Percentiles rank a stretch among this genome's conserved stretches.
Evolutionary conservation across 2,888 invertebrate genomes (phyloP).

Genomic region (Cheiracanthium punctorium): DNA sequence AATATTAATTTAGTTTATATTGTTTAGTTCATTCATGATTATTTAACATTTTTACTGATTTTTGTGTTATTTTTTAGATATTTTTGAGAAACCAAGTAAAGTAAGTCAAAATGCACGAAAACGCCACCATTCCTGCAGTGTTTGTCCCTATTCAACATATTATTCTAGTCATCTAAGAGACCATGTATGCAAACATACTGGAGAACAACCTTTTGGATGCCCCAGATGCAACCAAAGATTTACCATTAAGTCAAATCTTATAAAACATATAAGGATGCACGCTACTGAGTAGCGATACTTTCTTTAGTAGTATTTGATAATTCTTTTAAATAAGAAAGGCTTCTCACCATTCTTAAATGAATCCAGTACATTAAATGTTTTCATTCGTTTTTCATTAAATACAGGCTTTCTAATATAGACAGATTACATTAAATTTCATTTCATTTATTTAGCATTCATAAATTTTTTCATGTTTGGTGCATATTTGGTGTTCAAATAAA

Average conservation of each 20-base stretch:
- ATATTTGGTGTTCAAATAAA: no score
- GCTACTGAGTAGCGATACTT: background rate
- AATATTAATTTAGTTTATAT: no score
- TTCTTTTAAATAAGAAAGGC: background rate
- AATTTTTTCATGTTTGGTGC: background rate
- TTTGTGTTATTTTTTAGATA: no score
- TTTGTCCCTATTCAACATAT: conserved; percentile 14
- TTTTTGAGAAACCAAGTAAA: no score
- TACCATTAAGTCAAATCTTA: background rate
- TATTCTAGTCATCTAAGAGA: conserved; percentile 1
- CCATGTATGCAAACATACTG: conserved; percentile 14
- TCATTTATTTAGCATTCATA: background rate
- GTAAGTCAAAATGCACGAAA: no score
- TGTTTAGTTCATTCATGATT: no score
- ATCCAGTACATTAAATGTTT: background rate
- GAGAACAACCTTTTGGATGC: conserved; percentile 6
- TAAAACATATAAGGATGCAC: background rate
- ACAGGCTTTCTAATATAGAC: no score
- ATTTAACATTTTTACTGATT: no score
- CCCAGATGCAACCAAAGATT: background rate
- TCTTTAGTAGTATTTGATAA: background rate
- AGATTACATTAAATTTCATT: no score
- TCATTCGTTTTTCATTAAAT: no score
- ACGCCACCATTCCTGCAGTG: background rate
- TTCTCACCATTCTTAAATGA: background rate